Base-by-base conservation (phyloP, 2,797 vertebrate species). In the Channallabes apus region DNA sequence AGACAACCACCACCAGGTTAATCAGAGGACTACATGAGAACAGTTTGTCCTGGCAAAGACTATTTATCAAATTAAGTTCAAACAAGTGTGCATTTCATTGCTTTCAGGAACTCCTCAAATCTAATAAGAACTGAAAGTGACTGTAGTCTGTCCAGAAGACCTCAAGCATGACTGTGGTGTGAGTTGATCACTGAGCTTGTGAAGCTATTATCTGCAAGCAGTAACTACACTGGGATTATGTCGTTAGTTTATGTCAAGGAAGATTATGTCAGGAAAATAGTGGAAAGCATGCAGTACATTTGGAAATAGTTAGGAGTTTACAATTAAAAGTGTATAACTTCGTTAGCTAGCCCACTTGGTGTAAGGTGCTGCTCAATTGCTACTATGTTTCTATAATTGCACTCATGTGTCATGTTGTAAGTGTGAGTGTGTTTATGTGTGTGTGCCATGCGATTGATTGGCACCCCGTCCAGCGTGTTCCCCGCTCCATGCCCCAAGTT, bases 1-100 rank as follows among this genome's bases (percentile, higher is more conserved):
- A 41, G 22, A 78, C n/a, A 61, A 62, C 32, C 22, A 79, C n/a
- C 22, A 17, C 32, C 38, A 22, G 22, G 58, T 62, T 79, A 79
- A 17, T 79, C 58, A 62, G 35, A 62, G 77, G 22, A 79, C 58
- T 17, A 7, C 12, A 38, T 12, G 22, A 62, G 20, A 38, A 78
- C 22, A 0, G 11, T 79, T 62, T 62, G 22, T 62, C 15, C 77
- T n/a, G 35, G 35, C 12, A 41, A 41, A 41, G 35, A 41, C 22
- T n/a, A 79, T 79, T 62, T 61, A 61, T 78, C 77, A 78, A 62
- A 22, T 76, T 58, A 77, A 41, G 11, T 41, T 79, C 14, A 38
- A 38, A 61, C 32, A 78, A 15, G 14, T 3, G 7, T 61, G 32
- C 32, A 24, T 38, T 79, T 59, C 29, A 35, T 20, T 59, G 56